Evolutionary conservation across 2,888 invertebrate genomes (phyloP), one percentile per base, ranked within the genome.

Genomic region (Dinocampus coccinellae): DNA sequence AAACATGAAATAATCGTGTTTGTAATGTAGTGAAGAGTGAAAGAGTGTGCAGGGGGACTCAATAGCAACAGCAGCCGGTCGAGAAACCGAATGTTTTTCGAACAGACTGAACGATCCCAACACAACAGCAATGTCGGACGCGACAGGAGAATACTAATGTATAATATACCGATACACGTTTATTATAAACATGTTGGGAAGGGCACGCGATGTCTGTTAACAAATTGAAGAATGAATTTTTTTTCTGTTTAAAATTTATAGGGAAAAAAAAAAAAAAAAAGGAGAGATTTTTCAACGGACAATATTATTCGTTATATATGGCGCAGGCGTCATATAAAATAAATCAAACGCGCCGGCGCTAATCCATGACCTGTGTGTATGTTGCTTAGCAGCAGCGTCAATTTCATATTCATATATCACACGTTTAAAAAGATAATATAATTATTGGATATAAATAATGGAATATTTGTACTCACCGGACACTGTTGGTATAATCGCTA

Each of bases 371-470:
- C n/a, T n/a, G n/a, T n/a, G n/a, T 75, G 72, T 72, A 79, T 86
- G 86, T 86, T 86, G 86, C 86, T 82, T 85, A 83, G 84, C 83
- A 77, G 79, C 76, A 73, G 71, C 71, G 67, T 72, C 55, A 58
- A 36, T 22, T 34, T 29, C 34, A 11, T n/a, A n/a, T n/a, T n/a
- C n/a, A n/a, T n/a, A n/a, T n/a, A n/a, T n/a, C n/a, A n/a, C n/a
- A n/a, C n/a, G n/a, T n/a, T n/a, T n/a, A n/a, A n/a, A n/a, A n/a
- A n/a, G n/a, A n/a, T n/a, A n/a, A n/a, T n/a, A n/a, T n/a, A n/a
- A 47, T 3, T 9, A 7, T 9, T 47, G 16, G 6, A 47, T n/a
- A 47, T n/a, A 16, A 3, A 9, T 10, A 34, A 29, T 39, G 63
- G 53, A 20, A 52, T 29, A 52, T 13, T 24, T 20, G 11, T 6